phyloP scores from a whole-genome alignment of 1,140 invertebrate species.

The Agraylea sexmaculata region DNA sequence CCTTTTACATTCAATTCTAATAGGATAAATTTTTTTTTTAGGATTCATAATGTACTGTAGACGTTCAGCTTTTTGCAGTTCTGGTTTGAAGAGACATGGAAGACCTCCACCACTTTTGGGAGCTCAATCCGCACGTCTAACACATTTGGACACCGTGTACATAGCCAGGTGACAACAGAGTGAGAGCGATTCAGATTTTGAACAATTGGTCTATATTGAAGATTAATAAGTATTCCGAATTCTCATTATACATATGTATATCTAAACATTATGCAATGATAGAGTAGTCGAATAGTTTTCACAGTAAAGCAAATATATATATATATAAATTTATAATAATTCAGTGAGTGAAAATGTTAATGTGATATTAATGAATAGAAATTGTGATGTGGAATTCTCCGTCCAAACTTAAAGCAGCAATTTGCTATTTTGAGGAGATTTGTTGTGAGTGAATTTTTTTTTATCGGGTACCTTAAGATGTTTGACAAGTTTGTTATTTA shows the following conservation, averaged over 20 bases:
- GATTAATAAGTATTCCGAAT: conserved; percentile 5
- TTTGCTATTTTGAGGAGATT: no score
- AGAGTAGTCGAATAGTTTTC: conserved; percentile 3
- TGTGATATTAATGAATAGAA: not conserved
- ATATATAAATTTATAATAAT: not conserved
- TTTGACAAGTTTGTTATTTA: no score
- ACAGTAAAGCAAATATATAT: conserved; percentile 1
- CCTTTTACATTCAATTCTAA: no score
- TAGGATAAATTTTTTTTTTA: conserved; percentile 20
- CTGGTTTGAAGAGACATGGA: conserved; percentile 25
- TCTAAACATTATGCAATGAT: no score
- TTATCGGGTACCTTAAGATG: no score
- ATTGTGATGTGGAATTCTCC: not conserved
- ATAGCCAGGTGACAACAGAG: conserved; percentile 41
- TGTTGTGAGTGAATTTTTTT: no score
- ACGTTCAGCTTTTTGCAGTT: conserved; percentile 36
- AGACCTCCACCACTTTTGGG: conserved; percentile 22
- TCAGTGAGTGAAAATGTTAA: not conserved
- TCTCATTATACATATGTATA: not conserved
- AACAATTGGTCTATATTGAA: conserved; percentile 28
- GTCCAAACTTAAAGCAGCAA: no score
- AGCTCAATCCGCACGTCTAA: conserved; percentile 26
- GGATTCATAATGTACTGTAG: conserved; percentile 38
- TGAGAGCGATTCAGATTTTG: conserved; percentile 40
- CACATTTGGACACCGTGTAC: conserved; percentile 37